phyloP scores from a whole-genome alignment of 92 coral and sea anemone genomes.

The Actinernus sp. region DNA sequence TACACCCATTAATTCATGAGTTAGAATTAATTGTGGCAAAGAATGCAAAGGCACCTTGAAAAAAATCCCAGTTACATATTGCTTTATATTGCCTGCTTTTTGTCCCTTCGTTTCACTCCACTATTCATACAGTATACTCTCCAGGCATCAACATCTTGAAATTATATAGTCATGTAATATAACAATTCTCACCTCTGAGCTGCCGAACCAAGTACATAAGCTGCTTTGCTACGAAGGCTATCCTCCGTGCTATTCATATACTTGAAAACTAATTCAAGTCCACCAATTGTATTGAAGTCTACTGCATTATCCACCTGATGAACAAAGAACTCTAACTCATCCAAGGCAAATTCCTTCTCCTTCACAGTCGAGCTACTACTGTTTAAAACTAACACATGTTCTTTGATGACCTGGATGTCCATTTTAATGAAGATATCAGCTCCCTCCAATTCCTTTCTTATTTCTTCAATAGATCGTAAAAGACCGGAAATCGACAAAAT shows the following conservation, averaged over 20 bases:
- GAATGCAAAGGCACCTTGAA: too few species aligned
- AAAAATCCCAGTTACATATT: too few species aligned
- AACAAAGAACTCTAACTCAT: slow-evolving; percentile 90
- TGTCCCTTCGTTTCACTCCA: too few species aligned
- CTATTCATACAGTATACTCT: too few species aligned
- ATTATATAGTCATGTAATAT: too few species aligned
- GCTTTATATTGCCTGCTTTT: too few species aligned
- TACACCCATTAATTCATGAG: too few species aligned
- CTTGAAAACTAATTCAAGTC: slow-evolving; percentile 72
- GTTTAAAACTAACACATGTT: slow-evolving; percentile 70
- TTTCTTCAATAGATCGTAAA: slow-evolving; percentile 88
- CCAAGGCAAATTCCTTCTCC: slow-evolving; percentile 73
- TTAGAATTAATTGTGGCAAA: too few species aligned
- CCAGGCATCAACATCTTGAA: too few species aligned
- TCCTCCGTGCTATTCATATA: slow-evolving; percentile 81
- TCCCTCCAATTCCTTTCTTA: slow-evolving; percentile 87
- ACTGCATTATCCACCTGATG: slow-evolving; percentile 98
- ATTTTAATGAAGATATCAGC: slow-evolving; percentile 86
- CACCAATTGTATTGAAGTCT: slow-evolving; percentile 88
- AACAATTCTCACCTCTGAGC: slow-evolving; percentile 89
- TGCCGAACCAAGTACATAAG: slow-evolving; percentile 96
- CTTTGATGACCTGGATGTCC: slow-evolving; percentile 83
- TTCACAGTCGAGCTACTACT: slow-evolving; percentile 54
- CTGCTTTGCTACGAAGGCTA: slow-evolving; percentile 63
- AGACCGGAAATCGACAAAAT: too few species aligned